Percentiles rank a stretch among this genome's conserved stretches.
Conservation (phyloP, 2,113 vertebrate species). For the Oceanites oceanicus region DNA sequence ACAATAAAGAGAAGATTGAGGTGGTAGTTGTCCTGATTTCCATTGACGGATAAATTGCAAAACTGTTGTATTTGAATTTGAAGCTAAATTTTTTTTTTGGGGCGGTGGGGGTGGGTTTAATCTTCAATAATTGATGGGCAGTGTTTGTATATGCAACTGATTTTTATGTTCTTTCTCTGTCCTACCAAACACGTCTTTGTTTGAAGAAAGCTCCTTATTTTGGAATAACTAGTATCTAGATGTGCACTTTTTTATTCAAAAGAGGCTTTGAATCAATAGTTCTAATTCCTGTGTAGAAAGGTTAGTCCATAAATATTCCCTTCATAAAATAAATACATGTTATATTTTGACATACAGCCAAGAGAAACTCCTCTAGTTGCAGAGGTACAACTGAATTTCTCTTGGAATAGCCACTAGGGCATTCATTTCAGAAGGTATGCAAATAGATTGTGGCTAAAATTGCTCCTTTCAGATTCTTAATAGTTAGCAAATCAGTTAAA, state of each 20-base stretch:
- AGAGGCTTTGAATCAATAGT: background rate
- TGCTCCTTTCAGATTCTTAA: background rate
- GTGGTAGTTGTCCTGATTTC: background rate
- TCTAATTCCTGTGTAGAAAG: background rate
- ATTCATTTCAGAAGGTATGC: background rate
- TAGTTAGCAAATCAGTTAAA: background rate
- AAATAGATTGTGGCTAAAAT: background rate
- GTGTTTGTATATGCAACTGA: background rate
- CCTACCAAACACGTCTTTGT: background rate
- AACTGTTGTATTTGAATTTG: background rate
- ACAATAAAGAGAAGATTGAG: background rate
- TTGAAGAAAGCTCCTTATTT: background rate
- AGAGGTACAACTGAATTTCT: background rate
- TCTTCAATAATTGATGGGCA: background rate
- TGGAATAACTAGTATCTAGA: background rate
- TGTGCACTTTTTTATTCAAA: slow-evolving; percentile 14
- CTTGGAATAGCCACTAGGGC: background rate
- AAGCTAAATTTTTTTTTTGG: background rate
- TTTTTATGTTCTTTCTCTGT: background rate
- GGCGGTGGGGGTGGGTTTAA: background rate
- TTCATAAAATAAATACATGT: background rate
- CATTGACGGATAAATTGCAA: background rate
- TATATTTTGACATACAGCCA: background rate
- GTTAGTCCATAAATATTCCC: background rate
- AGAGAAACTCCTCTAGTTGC: background rate